Evolutionary conservation across 1,140 invertebrate species (phyloP), one percentile per base, ranked within the genome.

Genomic region (Leucophenga varia): DNA sequence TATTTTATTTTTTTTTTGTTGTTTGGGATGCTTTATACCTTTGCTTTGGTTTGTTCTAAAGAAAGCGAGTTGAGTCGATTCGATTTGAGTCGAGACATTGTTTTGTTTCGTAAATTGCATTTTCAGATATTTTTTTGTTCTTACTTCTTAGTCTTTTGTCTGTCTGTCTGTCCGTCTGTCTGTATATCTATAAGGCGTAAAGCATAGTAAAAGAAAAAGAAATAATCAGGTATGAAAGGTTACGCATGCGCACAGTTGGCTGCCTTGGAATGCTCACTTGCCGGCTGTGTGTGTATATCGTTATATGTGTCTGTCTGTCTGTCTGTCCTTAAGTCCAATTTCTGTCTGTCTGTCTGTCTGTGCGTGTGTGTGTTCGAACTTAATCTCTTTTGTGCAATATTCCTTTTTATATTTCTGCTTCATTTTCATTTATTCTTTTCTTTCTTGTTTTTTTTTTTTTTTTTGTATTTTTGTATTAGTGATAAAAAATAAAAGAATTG

Each of bases 141-240:
- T 35, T 49, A 55, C 35, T 25, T 25, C 22, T 25, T 25, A 25
- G 22, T 25, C 10, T 25, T 25, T 10, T 25, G 10, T 25, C 5
- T 25, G 22, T 25, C 5, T 25, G 22, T 25, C 22, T 25, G 22
- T 25, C 22, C 10, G 22, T 25, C 22, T 25, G 22, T 25, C 22
- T 25, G 22, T 5, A 5, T 10, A 10, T 10, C 22, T n/a, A n/a
- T n/a, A n/a, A 25, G 22, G 10, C 5, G 5, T 25, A 25, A 25
- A 25, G 22, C 5, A 25, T 6, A 25, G 22, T 5, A 25, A 25
- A 25, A 25, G 22, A 10, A 10, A 25, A 25, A 25, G 10, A 25
- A 47, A 67, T 67, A 67, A 68, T 67, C 63, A 67, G 63, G 63
- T 67, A 67, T 63, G 63, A 67, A 67, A 68, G 63, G 63, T 67